A percentile compares a stretch with the other conserved stretches of the same genome.
Conservation (phyloP, 2,113 vertebrate genomes). For the Triplophysa dalaica region DNA sequence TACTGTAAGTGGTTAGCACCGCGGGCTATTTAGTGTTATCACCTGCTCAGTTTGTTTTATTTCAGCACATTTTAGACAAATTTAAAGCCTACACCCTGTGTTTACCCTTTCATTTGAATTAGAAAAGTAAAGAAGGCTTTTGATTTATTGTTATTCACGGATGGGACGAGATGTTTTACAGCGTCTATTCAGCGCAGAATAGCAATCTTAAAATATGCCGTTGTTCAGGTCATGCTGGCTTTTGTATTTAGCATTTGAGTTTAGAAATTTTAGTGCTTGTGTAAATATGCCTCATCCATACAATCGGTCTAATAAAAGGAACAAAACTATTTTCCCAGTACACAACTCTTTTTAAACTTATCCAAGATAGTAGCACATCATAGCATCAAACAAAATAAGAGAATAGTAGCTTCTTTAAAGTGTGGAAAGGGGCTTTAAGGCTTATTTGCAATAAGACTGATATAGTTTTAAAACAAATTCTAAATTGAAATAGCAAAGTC, state of each 20-base stretch:
- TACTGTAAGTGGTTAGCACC: constrained; percentile 46
- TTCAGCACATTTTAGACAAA: constrained; percentile 42
- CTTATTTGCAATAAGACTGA: too few relatives aligned
- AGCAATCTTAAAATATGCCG: constrained; percentile 39
- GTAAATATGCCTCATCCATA: neutral
- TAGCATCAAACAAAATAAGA: constrained; percentile 31
- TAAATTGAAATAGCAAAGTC: too few relatives aligned
- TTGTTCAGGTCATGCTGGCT: constrained; percentile 65
- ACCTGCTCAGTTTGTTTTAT: constrained; percentile 49
- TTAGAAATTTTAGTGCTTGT: neutral
- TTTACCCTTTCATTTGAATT: constrained; percentile 52
- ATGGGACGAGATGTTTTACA: constrained; percentile 8
- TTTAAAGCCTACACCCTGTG: constrained; percentile 12
- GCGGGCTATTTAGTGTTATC: constrained; percentile 46
- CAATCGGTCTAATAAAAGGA: neutral
- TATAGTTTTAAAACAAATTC: too few relatives aligned
- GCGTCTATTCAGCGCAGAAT: constrained; percentile 39
- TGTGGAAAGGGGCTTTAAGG: too few relatives aligned
- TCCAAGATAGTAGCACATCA: constrained; percentile 1
- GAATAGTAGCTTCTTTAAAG: too few relatives aligned
- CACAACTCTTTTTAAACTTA: neutral
- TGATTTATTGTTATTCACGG: constrained; percentile 42
- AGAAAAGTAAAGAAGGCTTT: constrained; percentile 47
- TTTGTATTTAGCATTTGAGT: constrained; percentile 41
- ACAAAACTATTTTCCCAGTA: neutral